Evolutionary conservation across 2,113 vertebrate species (phyloP), one percentile per base, ranked within the genome.

Genomic region (Archocentrus centrarchus): DNA sequence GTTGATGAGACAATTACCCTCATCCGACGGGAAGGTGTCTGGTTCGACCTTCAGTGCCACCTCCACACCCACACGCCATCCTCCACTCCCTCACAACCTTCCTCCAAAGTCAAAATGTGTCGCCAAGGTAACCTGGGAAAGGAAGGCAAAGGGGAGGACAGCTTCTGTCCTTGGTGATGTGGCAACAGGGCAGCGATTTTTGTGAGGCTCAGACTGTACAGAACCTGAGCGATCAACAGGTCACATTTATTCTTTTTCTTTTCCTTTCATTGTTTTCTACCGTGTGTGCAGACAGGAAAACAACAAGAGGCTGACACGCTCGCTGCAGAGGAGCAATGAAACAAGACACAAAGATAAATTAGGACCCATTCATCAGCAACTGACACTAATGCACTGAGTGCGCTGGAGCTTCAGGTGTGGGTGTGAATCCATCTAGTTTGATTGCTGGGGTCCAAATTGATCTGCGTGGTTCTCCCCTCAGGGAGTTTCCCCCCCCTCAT

Each of bases 1-100:
- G n/a, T 41, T 82, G 91, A 89, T 39, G 66, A 80, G 85, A 92
- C 39, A 87, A 85, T 89, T 75, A 77, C 61, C 77, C 84, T 86
- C 61, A 64, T 81, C 20, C 1, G 68, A 63, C 35, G 50, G 81
- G 83, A 80, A 73, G 81, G 81, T 85, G 62, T 66, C 78, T 81
- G 22, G 81, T 61, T 57, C 68, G 62, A 84, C 75, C 18, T 83
- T 11, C 17, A 68, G 82, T 22, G 35, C 60, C 66, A 68, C 61
- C 50, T 41, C 68, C 27, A 13, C 70, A 47, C 61, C 58, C 81
- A 62, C 82, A 55, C 3, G 4, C 32, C 9, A 35, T 75, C 76
- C 44, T 30, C 60, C 0, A 53, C 44, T 73, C 44, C 20, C 58
- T 59, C 17, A 1, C 10, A 20, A 66, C 6, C 73, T 37, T 59